Base-by-base conservation (phyloP, 2,888 invertebrate species). In the Lithosia quadra region DNA sequence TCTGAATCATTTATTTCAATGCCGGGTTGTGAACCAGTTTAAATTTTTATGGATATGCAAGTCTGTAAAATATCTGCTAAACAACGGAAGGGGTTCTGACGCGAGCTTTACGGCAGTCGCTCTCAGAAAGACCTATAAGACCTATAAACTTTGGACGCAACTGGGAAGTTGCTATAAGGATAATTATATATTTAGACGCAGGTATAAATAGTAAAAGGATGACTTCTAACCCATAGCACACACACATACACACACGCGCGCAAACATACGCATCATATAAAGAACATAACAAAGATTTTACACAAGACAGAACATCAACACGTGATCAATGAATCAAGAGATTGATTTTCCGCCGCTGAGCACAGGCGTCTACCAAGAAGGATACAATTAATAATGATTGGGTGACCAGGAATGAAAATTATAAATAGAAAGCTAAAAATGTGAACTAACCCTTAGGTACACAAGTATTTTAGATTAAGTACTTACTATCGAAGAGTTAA, bases 291-390 rank as follows among this genome's bases (percentile, higher is more conserved):
- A 39, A 61, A 15, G 43, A 39, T 61, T 61, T 61, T 22, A 61
- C 61, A 43, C 61, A 61, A 61, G 61, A 61, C 39, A 43, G 43
- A 39, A 61, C 43, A 61, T 39, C 2, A 8, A 43, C 22, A 22
- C 36, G 43, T 43, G 61, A 9, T 39, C 39, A 43, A 61, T 61
- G 22, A 61, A 61, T 61, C 36, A n/a, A 43, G 43, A 22, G 39
- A 39, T 5, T 61, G 43, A 61, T 43, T 43, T 61, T 61, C 43
- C 43, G 7, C 43, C 5, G 18, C 43, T 43, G 18, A 18, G 18
- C 43, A 43, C 61, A 21, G 22, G 22, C 8, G 55, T 55, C 22
- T 24, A 21, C 24, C 24, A 24, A 33, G 24, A 57, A 28, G 18
- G 33, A 21, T 55, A 5, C 11, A 57, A 57, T 33, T 28, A 57